Evolutionary conservation across 2,797 vertebrate genomes (phyloP).

Genomic region (Monodelphis domestica): DNA sequence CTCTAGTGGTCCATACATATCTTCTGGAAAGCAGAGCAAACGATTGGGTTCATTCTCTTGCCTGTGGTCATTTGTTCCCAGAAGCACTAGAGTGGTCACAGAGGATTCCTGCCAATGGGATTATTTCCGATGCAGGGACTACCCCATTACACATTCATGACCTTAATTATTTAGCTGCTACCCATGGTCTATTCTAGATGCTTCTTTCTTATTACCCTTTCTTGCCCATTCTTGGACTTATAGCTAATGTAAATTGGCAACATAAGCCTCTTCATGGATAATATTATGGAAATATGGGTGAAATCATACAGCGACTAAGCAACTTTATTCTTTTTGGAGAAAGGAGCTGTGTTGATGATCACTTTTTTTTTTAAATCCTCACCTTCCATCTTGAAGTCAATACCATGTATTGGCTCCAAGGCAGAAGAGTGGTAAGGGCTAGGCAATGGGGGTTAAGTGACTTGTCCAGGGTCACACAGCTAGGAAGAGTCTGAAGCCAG

Average conservation of each 20-base stretch:
- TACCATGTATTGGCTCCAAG: too few species aligned
- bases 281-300: not conserved
- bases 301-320: not conserved
- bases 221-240: not conserved
- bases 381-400: too few species aligned
- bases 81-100: not conserved
- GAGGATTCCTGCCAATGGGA: not conserved
- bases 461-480: too few species aligned
- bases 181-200: not conserved
- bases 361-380: too few species aligned
- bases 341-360: not conserved
- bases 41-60: not conserved
- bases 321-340: not conserved
- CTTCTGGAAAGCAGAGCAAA: not conserved
- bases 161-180: not conserved
- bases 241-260: not conserved
- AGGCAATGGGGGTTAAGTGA: too few species aligned
- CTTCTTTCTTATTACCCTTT: not conserved
- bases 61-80: not conserved
- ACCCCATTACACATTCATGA: not conserved
- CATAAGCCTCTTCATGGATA: not conserved
- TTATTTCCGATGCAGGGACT: not conserved
- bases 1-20: not conserved
- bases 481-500: too few species aligned
- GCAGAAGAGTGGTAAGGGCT: too few species aligned